Evolutionary conservation across 2,888 invertebrate genomes (phyloP).

Genomic region (Agrotis puta): DNA sequence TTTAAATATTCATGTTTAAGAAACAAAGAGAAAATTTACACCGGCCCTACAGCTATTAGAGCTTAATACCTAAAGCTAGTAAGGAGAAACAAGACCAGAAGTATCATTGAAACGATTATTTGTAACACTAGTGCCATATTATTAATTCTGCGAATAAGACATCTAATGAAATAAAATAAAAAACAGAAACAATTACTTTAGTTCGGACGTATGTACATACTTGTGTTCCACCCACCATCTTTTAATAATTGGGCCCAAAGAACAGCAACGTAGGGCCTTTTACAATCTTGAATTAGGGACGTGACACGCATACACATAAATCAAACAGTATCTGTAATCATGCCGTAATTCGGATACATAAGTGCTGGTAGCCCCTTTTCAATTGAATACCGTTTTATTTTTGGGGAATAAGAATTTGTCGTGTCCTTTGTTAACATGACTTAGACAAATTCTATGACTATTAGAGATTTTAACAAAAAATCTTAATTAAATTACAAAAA

Average conservation of each 20-base stretch:
- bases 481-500: background rate
- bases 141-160: background rate
- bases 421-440: background rate
- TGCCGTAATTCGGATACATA: slow-evolving; percentile 20
- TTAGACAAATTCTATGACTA: no score
- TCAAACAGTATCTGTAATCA: slow-evolving; percentile 25
- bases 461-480: no score
- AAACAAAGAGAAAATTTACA: slow-evolving; percentile 25
- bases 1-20: slow-evolving; percentile 29
- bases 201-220: background rate
- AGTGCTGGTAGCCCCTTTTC: slow-evolving; percentile 31
- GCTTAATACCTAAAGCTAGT: background rate
- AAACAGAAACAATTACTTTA: background rate
- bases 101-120: background rate
- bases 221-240: background rate
- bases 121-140: background rate
- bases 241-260: slow-evolving; percentile 7
- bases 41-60: background rate
- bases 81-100: background rate
- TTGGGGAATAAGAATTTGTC: background rate
- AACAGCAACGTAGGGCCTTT: slow-evolving; percentile 19
- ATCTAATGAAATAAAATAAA: background rate
- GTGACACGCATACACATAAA: slow-evolving; percentile 35
- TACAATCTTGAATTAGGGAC: slow-evolving; percentile 26
- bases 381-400: slow-evolving; percentile 12